These are phyloP conservation scores for Epirrhoe tristata DNA, from an alignment of 2,888 invertebrate species.

Conservation along the genomic window DNA sequence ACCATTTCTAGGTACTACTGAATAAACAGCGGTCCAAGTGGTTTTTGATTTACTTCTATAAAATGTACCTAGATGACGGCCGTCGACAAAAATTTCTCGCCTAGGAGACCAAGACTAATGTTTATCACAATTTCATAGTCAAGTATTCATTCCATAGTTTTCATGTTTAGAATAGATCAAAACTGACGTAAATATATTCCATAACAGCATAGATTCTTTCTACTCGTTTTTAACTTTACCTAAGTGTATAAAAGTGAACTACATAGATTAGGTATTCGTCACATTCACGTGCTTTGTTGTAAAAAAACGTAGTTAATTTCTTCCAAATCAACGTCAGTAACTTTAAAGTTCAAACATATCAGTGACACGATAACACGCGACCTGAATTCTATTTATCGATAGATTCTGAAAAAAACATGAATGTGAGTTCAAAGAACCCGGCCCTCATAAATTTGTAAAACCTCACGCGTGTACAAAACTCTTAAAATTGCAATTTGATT, in stretches of 20 bases:
- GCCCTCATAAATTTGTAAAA: slow-evolving; percentile 6
- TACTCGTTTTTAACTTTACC: too few species aligned
- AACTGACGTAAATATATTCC: not conserved
- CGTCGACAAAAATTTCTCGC: not conserved
- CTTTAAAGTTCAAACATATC: slow-evolving; percentile 12
- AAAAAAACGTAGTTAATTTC: too few species aligned
- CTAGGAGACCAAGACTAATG: not conserved
- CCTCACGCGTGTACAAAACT: slow-evolving; percentile 14
- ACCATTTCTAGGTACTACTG: too few species aligned
- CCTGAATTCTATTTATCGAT: not conserved
- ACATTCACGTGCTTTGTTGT: too few species aligned
- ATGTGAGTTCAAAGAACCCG: slow-evolving; percentile 2
- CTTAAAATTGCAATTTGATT: slow-evolving; percentile 19
- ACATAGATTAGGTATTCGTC: too few species aligned
- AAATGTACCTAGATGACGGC: not conserved
- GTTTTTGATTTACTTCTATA: too few species aligned
- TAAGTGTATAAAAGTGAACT: too few species aligned
- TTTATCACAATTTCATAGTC: slow-evolving; percentile 1
- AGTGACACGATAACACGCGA: not conserved
- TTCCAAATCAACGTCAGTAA: not conserved
- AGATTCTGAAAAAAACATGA: not conserved
- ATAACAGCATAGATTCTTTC: too few species aligned
- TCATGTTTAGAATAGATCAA: not conserved
- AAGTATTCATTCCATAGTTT: not conserved
- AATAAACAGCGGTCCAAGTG: too few species aligned